phyloP scores from a whole-genome alignment of 2,113 vertebrate genomes.

The Cavia porcellus region DNA sequence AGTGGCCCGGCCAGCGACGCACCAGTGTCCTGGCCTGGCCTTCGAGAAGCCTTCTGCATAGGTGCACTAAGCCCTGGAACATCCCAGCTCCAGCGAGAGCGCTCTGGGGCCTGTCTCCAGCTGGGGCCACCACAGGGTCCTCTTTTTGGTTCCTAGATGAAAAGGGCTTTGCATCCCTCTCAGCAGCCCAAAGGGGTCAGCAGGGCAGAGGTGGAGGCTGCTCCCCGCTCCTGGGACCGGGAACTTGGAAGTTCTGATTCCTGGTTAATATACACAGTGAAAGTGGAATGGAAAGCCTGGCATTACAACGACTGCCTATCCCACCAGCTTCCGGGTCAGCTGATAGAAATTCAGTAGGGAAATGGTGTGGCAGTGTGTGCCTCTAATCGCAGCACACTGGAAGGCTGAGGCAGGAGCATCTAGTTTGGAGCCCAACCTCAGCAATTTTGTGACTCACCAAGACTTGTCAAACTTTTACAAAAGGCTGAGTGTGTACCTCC shows the following conservation, averaged over 20 bases:
- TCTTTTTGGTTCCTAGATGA: not conserved
- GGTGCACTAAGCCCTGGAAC: not conserved
- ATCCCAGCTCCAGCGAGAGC: not conserved
- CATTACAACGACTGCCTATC: not conserved
- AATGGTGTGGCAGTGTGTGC: not conserved
- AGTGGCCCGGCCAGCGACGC: not conserved
- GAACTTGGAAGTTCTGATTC: not conserved
- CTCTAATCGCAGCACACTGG: not conserved
- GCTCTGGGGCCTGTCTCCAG: not conserved
- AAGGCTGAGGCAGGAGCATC: not conserved
- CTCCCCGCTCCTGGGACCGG: not conserved
- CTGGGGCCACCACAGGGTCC: not conserved
- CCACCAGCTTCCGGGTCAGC: not conserved
- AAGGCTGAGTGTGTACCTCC: not conserved
- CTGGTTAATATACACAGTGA: not conserved
- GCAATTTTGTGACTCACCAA: not conserved
- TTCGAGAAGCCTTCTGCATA: not conserved
- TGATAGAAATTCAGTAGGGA: not conserved
- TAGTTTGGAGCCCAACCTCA: not conserved
- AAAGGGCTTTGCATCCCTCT: not conserved
- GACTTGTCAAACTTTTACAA: not conserved
- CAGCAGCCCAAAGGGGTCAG: not conserved
- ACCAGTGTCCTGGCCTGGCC: not conserved
- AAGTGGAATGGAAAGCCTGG: not conserved
- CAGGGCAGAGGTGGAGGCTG: not conserved